Evolutionary conservation across 2,888 invertebrate species (phyloP).

Genomic region (Drosophila pseudotalamancana): DNA sequence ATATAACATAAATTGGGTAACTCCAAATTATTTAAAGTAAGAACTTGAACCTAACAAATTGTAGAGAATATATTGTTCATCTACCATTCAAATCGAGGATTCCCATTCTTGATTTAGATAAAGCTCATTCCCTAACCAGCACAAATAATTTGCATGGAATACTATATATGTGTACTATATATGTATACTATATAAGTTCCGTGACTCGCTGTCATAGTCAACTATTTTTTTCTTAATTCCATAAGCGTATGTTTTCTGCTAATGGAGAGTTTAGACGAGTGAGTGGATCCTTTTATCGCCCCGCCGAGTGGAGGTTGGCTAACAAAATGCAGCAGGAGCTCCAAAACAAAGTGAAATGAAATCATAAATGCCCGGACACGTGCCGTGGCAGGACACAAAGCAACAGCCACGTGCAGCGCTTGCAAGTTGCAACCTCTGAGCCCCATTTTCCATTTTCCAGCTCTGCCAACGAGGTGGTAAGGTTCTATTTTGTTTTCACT

Average conservation of each 20-base stretch:
- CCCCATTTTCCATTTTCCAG: slow-evolving; percentile 13
- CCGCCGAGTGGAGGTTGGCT: background rate
- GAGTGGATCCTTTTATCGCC: slow-evolving; percentile 24
- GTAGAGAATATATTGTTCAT: too few species aligned
- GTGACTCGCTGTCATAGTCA: background rate
- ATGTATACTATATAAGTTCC: too few species aligned
- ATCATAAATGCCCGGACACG: slow-evolving; percentile 74
- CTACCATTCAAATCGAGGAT: too few species aligned
- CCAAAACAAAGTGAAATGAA: slow-evolving; percentile 48
- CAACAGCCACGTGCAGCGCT: slow-evolving; percentile 34
- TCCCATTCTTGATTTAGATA: too few species aligned
- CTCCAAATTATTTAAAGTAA: too few species aligned
- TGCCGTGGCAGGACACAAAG: slow-evolving; percentile 34
- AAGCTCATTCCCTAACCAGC: too few species aligned
- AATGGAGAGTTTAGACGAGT: slow-evolving; percentile 64
- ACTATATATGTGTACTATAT: too few species aligned
- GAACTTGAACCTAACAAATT: too few species aligned
- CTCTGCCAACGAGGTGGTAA: slow-evolving; percentile 60
- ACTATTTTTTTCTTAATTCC: slow-evolving; percentile 37
- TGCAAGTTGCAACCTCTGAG: slow-evolving; percentile 18
- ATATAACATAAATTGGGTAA: too few species aligned
- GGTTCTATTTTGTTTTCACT: slow-evolving; percentile 12
- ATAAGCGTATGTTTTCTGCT: slow-evolving; percentile 59
- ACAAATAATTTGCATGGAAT: too few species aligned
- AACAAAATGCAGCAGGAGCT: slow-evolving; percentile 16